A percentile compares a stretch with the other conserved stretches of the same genome.
These are phyloP conservation scores for Linyphia triangularis DNA, from an alignment of 2,888 invertebrate genomes.

Conservation along the genomic window DNA sequence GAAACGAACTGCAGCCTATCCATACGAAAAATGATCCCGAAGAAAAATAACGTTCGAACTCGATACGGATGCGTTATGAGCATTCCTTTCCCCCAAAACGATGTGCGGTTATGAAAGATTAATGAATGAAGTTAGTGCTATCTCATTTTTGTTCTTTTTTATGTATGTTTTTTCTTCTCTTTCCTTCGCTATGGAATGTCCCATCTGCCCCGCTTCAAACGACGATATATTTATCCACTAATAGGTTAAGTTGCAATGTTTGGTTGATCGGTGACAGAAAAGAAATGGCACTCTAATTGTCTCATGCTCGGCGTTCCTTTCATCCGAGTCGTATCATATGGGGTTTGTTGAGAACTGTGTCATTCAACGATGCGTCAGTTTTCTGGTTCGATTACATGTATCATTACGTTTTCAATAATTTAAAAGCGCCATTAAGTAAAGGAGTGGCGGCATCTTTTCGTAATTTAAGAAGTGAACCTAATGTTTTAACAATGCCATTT, in stretches of 20 bases:
- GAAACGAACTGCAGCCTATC: background rate
- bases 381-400: too few relatives aligned
- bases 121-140: slow-evolving; percentile 9
- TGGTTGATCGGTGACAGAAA: background rate
- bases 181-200: background rate
- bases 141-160: slow-evolving; percentile 25
- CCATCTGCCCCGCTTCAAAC: slow-evolving; percentile 5
- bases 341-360: background rate
- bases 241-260: background rate
- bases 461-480: too few relatives aligned
- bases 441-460: too few relatives aligned
- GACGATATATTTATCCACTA: slow-evolving; percentile 27
- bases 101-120: slow-evolving; percentile 31
- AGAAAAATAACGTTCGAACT: slow-evolving; percentile 11
- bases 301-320: background rate
- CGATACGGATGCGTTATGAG: background rate
- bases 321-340: background rate
- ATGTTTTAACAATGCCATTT: too few relatives aligned
- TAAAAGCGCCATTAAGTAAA: too few relatives aligned
- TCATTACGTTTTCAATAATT: too few relatives aligned
- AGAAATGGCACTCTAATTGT: background rate
- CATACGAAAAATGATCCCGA: slow-evolving; percentile 27
- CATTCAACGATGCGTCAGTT: background rate
- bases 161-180: background rate
- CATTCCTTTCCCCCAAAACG: background rate